These are phyloP conservation scores for Mirza zaza DNA, from an alignment of 2,113 vertebrate species.

Conservation along the genomic window DNA sequence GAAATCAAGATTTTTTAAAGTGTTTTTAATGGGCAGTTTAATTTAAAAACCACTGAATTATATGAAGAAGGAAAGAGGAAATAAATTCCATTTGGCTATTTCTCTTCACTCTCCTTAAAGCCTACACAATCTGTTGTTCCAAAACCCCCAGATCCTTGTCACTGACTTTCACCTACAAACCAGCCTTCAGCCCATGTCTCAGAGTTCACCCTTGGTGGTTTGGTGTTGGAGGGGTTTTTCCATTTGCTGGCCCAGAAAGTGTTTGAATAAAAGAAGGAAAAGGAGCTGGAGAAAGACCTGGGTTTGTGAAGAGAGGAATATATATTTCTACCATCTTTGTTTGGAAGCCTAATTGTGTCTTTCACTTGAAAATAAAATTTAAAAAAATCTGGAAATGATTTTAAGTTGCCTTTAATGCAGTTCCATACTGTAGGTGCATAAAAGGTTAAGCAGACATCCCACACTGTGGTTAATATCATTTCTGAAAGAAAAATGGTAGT, in stretches of 20 bases:
- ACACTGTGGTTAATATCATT: not conserved
- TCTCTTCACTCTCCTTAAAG: not conserved
- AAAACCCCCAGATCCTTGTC: not conserved
- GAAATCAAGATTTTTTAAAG: not conserved
- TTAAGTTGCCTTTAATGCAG: not conserved
- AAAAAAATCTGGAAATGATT: not conserved
- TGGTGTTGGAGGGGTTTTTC: not conserved
- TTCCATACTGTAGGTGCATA: not conserved
- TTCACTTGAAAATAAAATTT: not conserved
- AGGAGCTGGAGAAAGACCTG: not conserved
- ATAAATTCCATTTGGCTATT: not conserved
- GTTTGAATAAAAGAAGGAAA: not conserved
- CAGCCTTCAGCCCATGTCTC: rapidly evolving
- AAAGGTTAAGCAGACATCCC: not conserved
- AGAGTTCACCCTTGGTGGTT: not conserved
- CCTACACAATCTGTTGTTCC: not conserved
- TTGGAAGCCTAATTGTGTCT: not conserved
- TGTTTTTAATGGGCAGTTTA: not conserved
- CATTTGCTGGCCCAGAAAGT: not conserved
- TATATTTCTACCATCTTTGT: not conserved
- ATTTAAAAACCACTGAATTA: not conserved
- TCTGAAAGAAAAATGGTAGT: not conserved
- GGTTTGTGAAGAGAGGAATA: not conserved
- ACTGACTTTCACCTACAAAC: not conserved
- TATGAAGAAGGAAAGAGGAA: not conserved